Evolutionary conservation across 2,113 vertebrate genomes (phyloP), one percentile per base, ranked within the genome.

Genomic region (Capra hircus): DNA sequence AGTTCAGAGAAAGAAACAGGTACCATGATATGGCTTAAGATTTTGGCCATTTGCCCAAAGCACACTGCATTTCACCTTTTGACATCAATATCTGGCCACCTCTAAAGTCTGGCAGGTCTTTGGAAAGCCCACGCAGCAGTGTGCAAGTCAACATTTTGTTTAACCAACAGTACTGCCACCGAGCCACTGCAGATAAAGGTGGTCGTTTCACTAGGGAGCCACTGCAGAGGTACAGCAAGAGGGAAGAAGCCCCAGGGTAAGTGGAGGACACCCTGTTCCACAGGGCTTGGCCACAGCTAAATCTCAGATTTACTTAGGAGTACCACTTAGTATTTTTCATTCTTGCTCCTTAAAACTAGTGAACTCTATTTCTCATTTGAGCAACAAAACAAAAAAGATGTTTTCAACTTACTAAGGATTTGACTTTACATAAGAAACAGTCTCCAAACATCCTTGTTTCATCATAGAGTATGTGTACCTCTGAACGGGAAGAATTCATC

Each of bases 211-310:
- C 7, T 28, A 7, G 45, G 60, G 6, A 55, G n/a, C 9, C 33
- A 12, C 1, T 3, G 53, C 53, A 57, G 14, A 57, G 27, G 48
- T 6, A 9, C 27, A 23, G 11, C 43, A 23, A 13, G 9, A 45
- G 9, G n/a, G 15, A 64, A 2, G 33, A 28, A 5, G 15, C 5
- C 23, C 1, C 8, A 45, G n/a, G 57, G 6, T 1, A 8, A 21
- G 43, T 1, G 6, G 83, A 19, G 10, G 9, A n/a, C 2, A 7
- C 50, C 28, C 45, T 53, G 52, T 23, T 80, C n/a, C 16, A 19
- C 57, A 52, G 3, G 21, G 27, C 52, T n/a, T 55, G 36, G 48
- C 60, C 33, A 3, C 27, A 28, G 5, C 59, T 27, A 19, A 53
- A 8, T 81, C 85, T 53, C 28, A 21, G 48, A 21, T 81, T 50